Base-by-base conservation (phyloP, 64 coral and sea anemone genomes). In the Actinia tenebrosa region DNA sequence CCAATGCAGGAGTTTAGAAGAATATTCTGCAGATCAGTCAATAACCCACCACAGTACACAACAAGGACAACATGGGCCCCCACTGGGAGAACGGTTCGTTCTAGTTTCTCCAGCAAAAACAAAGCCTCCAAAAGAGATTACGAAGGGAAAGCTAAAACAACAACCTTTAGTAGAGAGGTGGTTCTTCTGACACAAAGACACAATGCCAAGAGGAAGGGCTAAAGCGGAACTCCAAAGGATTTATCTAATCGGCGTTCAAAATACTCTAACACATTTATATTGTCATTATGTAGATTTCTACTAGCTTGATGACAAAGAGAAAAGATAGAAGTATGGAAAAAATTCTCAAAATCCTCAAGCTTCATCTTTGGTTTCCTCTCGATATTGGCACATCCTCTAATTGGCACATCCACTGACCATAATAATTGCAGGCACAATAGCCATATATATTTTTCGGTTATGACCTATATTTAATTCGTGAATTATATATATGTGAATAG, bases 161-260 rank as follows among this genome's bases (percentile, higher is more conserved):
- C 30, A 37, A 37, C 30, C 30, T 37, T 37, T 37, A 37, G 30
- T 37, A 37, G 30, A 37, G 30, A 37, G 30, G 30, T 37, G 30
- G 30, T 37, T 37, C 30, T 37, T 37, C 30, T 37, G 30, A 37
- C 30, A 37, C 30, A 37, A 37, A 37, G 30, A 37, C 30, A 37
- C 30, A 37, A 37, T 37, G 30, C 30, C 30, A 37, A 37, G 30
- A 37, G 30, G 30, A 37, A 37, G 30, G 30, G 68, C 18, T 71
- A 71, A 71, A 71, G 30, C 30, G 30, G 30, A 37, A 71, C 68
- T 10, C 72, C 72, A 27, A 78, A 78, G 18, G 43, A 78, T 22
- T 78, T 22, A 78, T 78, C 72, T 78, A 78, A 78, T 78, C 72
- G 72, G 68, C 68, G 68, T 71, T 71, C 68, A 71, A 71, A 71